A percentile compares a stretch with the other conserved stretches of the same genome.
phyloP scores from a whole-genome alignment of 1,140 invertebrate species.

The Drosophila setifemur region DNA sequence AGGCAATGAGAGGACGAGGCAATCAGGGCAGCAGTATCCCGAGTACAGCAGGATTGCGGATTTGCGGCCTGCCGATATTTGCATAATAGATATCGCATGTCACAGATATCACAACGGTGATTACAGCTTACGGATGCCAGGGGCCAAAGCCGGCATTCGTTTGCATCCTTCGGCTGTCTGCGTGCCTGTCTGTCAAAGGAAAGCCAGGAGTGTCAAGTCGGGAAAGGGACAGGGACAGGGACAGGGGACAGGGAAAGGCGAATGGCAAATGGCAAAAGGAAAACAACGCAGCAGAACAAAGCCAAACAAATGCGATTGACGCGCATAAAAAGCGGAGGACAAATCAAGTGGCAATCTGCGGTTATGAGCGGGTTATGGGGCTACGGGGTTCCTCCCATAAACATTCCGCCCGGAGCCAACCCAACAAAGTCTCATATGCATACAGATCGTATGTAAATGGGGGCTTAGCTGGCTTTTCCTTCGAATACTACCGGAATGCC shows the following conservation, averaged over 20 bases:
- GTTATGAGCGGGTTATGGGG: conserved; percentile 61
- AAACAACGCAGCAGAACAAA: conserved; percentile 7
- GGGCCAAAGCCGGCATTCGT: background rate
- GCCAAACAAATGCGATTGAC: conserved; percentile 36
- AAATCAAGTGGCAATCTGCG: conserved; percentile 66
- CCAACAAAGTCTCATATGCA: background rate
- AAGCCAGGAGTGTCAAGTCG: conserved; percentile 21
- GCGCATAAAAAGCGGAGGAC: conserved; percentile 37
- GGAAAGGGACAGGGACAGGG: background rate
- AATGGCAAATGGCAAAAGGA: background rate
- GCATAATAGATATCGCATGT: conserved; percentile 77
- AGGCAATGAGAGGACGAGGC: conserved; percentile 1
- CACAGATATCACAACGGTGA: conserved; percentile 42
- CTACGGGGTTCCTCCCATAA: too few relatives aligned
- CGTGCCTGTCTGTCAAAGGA: background rate
- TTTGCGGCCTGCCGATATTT: conserved; percentile 70
- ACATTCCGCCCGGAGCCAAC: background rate
- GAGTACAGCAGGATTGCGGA: conserved; percentile 55
- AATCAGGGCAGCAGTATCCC: conserved; percentile 53
- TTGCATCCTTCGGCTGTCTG: conserved; percentile 12
- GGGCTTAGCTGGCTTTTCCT: conserved; percentile 55
- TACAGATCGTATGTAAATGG: conserved; percentile 48
- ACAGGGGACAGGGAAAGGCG: too few relatives aligned
- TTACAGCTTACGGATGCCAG: conserved; percentile 6
- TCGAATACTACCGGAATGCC: conserved; percentile 14